Conservation (phyloP, 2,113 vertebrate genomes). For the Oreochromis spilurus region DNA sequence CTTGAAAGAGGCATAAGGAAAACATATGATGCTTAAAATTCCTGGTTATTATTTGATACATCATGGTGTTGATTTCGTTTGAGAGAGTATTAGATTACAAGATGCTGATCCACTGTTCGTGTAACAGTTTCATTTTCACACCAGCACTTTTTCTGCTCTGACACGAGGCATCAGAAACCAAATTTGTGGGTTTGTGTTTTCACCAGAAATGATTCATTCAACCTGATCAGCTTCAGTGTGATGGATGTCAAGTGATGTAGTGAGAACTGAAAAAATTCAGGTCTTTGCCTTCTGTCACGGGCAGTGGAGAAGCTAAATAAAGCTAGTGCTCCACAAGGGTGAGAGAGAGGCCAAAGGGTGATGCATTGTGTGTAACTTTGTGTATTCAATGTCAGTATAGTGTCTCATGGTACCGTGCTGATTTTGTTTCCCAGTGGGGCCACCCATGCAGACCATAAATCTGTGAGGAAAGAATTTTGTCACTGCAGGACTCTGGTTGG, state of each 20-base stretch:
- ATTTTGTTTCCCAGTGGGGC: conserved; percentile 20
- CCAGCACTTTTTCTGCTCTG: neutral
- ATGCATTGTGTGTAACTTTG: conserved; percentile 36
- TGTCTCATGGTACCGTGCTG: neutral
- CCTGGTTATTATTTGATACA: conserved; percentile 16
- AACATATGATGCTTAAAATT: conserved; percentile 23
- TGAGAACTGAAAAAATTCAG: neutral
- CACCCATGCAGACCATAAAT: conserved; percentile 57
- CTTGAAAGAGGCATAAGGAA: conserved; percentile 17
- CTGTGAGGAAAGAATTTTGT: neutral
- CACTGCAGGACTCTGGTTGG: neutral
- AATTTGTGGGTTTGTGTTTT: neutral
- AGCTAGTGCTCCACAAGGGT: conserved; percentile 14
- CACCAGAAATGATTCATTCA: neutral
- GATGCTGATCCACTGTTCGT: neutral
- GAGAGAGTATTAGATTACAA: neutral
- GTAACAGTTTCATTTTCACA: neutral
- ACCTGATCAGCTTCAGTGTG: neutral
- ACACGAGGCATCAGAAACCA: neutral
- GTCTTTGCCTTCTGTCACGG: conserved; percentile 37
- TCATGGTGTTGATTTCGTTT: neutral
- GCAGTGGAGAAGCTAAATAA: conserved; percentile 31
- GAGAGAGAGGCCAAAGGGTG: conserved; percentile 44
- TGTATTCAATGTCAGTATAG: conserved; percentile 36
- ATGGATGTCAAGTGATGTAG: conserved; percentile 32